These are phyloP conservation scores for Toxostoma redivivum DNA, from an alignment of 2,113 vertebrate species.

Conservation along the genomic window DNA sequence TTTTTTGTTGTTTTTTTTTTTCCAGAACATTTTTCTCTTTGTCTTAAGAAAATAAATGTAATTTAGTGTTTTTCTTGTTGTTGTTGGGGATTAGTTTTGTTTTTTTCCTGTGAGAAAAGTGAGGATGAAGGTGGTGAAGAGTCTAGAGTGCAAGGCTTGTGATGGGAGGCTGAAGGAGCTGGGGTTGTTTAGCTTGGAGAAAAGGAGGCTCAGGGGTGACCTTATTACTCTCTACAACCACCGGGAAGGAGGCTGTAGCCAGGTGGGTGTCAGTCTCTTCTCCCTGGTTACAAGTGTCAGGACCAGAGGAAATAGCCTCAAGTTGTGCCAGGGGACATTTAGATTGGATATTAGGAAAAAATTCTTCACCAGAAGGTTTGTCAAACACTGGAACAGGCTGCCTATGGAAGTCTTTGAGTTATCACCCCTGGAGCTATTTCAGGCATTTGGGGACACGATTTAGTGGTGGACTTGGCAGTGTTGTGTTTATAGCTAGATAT, in stretches of 20 bases:
- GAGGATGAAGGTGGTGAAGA: neutral
- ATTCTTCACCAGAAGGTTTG: neutral
- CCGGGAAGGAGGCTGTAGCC: neutral
- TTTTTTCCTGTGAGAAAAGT: neutral
- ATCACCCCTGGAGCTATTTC: neutral
- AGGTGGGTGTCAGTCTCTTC: accelerated
- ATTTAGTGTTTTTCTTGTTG: neutral
- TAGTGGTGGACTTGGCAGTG: neutral
- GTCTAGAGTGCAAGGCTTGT: too few species aligned
- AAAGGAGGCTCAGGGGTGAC: neutral
- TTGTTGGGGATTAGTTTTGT: neutral
- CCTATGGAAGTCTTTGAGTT: too few species aligned
- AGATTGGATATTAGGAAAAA: neutral
- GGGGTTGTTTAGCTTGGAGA: neutral
- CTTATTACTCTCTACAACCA: neutral
- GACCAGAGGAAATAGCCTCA: neutral
- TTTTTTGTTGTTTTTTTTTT: neutral
- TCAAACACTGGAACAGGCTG: neutral
- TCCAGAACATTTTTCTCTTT: neutral
- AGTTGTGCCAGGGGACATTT: neutral
- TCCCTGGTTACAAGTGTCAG: neutral
- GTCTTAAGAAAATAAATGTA: neutral
- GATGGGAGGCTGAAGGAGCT: neutral
- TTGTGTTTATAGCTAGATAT: neutral
- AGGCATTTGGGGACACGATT: neutral